phyloP scores from a whole-genome alignment of 2,888 invertebrate genomes.

The Danaus chrysippus region DNA sequence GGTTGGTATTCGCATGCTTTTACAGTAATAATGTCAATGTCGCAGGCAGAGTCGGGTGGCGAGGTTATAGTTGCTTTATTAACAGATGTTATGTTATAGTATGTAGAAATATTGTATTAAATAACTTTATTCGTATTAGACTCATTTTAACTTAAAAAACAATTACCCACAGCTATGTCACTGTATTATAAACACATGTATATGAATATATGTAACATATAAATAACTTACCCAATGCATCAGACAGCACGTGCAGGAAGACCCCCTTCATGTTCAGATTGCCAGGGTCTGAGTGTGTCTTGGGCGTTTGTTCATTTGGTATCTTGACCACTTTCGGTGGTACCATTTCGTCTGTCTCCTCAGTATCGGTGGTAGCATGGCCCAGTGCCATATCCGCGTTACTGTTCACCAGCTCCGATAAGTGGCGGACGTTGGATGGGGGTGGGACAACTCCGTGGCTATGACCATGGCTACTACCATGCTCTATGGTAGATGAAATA shows the following conservation, averaged over 20 bases:
- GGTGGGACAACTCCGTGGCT: constrained; percentile 80
- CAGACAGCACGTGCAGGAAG: constrained; percentile 98
- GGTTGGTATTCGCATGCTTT: constrained; percentile 53
- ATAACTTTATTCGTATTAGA: too few species aligned
- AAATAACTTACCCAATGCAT: constrained; percentile 89
- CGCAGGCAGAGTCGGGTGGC: constrained; percentile 23
- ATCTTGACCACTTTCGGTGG: constrained; percentile 53
- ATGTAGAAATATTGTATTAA: too few species aligned
- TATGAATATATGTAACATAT: background rate
- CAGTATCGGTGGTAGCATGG: constrained; percentile 64
- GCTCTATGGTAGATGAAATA: constrained; percentile 73
- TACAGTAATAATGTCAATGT: constrained; percentile 62
- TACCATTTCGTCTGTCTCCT: constrained; percentile 73
- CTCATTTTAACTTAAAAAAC: too few species aligned
- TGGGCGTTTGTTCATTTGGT: constrained; percentile 59
- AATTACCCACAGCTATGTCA: too few species aligned
- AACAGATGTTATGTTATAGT: too few species aligned
- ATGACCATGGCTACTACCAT: constrained; percentile 84
- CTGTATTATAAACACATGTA: too few species aligned
- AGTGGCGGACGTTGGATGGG: constrained; percentile 67
- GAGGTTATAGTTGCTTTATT: background rate
- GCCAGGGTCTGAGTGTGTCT: constrained; percentile 76
- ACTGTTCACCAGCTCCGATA: constrained; percentile 71
- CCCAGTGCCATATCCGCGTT: constrained; percentile 72
- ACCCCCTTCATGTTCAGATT: constrained; percentile 99